Conservation (phyloP, 1,140 invertebrate genomes). For the Drosophila auraria region DNA sequence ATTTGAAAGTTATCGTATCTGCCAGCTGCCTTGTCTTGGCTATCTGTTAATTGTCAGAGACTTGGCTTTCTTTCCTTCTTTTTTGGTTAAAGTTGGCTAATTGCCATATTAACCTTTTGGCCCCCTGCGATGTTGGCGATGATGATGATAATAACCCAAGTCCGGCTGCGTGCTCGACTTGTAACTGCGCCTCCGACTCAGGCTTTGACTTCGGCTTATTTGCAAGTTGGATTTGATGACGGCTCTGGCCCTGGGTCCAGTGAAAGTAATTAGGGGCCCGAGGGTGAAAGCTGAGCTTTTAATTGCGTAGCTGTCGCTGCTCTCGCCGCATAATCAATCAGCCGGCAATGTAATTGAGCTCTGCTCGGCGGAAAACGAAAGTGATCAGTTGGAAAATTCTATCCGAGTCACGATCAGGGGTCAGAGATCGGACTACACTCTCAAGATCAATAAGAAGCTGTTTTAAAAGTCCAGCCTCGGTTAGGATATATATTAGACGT, state of each 20-base stretch:
- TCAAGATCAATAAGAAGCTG: not conserved
- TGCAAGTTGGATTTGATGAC: slow-evolving; percentile 70
- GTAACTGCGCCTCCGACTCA: slow-evolving; percentile 47
- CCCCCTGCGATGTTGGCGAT: slow-evolving; percentile 42
- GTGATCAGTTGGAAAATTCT: slow-evolving; percentile 41
- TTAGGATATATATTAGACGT: too few species aligned
- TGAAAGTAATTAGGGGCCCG: slow-evolving; percentile 76
- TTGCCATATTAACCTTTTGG: slow-evolving; percentile 80
- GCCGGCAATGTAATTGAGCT: slow-evolving; percentile 32
- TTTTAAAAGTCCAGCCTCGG: too few species aligned
- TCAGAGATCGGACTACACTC: not conserved
- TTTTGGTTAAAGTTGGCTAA: slow-evolving; percentile 65
- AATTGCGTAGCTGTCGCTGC: slow-evolving; percentile 57
- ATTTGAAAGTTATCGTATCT: slow-evolving; percentile 71
- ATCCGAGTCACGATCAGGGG: not conserved
- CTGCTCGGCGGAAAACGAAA: slow-evolving; percentile 44
- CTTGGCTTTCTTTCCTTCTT: slow-evolving; percentile 36
- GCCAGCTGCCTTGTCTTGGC: slow-evolving; percentile 3
- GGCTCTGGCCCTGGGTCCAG: slow-evolving; percentile 49
- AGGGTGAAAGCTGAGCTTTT: slow-evolving; percentile 76
- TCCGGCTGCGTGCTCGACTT: slow-evolving; percentile 64
- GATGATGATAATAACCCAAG: slow-evolving; percentile 53
- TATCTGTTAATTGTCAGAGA: slow-evolving; percentile 49
- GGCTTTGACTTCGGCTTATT: slow-evolving; percentile 38
- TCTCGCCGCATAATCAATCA: slow-evolving; percentile 65